Evolutionary conservation across 2,797 vertebrate genomes (phyloP).

Genomic region (Anomalospiza imberbis): DNA sequence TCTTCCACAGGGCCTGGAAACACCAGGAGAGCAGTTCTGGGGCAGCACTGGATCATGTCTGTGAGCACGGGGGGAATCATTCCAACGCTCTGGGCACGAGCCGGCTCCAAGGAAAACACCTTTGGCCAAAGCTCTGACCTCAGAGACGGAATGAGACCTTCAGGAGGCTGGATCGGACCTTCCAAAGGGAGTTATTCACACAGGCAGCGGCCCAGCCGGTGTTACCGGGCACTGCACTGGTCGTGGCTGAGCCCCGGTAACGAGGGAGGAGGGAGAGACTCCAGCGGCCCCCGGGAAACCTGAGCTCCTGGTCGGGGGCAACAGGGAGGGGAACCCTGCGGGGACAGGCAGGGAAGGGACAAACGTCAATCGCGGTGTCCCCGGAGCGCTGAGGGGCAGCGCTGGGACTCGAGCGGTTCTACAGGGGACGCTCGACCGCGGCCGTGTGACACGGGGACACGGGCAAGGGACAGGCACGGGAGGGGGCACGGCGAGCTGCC

Average conservation of each 20-base stretch:
- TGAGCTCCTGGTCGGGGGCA: not conserved
- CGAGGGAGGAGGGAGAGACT: not conserved
- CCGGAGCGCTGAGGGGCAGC: not conserved
- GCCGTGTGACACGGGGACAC: not conserved
- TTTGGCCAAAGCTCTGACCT: not conserved
- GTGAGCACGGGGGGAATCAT: fast-evolving
- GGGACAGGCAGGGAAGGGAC: not conserved
- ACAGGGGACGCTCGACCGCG: not conserved
- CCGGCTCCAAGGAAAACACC: not conserved
- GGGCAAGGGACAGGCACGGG: not conserved
- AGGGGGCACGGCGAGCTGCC: not conserved
- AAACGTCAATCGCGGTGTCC: not conserved
- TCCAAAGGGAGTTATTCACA: not conserved
- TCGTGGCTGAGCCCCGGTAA: not conserved
- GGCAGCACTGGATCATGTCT: fast-evolving
- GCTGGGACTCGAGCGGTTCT: not conserved
- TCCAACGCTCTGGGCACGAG: not conserved
- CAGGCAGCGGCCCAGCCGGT: not conserved
- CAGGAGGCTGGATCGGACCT: not conserved
- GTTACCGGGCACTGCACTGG: not conserved
- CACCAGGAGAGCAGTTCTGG: too few species aligned
- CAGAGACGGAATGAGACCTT: not conserved
- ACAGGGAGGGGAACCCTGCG: not conserved
- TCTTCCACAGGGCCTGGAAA: not conserved
- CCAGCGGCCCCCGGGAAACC: not conserved